Percentiles rank a stretch among this genome's conserved stretches.
phyloP scores from a whole-genome alignment of 2,888 invertebrate genomes.

The Cepaea hortensis region DNA sequence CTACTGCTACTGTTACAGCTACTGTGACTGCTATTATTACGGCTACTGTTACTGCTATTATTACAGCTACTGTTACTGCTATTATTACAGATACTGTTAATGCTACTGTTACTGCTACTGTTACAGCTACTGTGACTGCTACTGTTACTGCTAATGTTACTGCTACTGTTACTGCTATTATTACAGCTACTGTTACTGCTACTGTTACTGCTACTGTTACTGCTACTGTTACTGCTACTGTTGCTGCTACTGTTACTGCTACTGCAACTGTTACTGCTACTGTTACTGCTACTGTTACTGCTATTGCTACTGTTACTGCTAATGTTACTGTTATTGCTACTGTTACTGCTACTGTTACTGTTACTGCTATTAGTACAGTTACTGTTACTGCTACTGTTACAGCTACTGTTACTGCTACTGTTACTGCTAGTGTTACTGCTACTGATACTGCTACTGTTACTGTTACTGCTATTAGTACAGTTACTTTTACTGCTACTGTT shows the following conservation, averaged over 20 bases:
- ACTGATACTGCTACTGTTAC: not conserved
- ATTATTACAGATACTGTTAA: too few relatives aligned
- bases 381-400: conserved; percentile 1
- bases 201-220: too few relatives aligned
- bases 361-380: not conserved
- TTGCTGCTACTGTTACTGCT: too few relatives aligned
- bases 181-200: too few relatives aligned
- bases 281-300: not conserved
- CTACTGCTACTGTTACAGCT: not conserved
- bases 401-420: not conserved
- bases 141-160: not conserved
- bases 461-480: not conserved
- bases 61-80: not conserved
- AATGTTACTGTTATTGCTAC: not conserved
- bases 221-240: too few relatives aligned
- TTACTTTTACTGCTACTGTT: not conserved
- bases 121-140: too few relatives aligned
- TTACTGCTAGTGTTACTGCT: not conserved
- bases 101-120: too few relatives aligned
- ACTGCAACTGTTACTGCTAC: too few relatives aligned
- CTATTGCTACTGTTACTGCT: not conserved
- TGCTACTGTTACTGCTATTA: not conserved
- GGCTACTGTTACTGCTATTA: not conserved
- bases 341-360: conserved; percentile 1
- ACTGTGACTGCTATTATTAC: not conserved